Conservation (phyloP, 2,113 vertebrate genomes). For the Hirundichthys speculiger region DNA sequence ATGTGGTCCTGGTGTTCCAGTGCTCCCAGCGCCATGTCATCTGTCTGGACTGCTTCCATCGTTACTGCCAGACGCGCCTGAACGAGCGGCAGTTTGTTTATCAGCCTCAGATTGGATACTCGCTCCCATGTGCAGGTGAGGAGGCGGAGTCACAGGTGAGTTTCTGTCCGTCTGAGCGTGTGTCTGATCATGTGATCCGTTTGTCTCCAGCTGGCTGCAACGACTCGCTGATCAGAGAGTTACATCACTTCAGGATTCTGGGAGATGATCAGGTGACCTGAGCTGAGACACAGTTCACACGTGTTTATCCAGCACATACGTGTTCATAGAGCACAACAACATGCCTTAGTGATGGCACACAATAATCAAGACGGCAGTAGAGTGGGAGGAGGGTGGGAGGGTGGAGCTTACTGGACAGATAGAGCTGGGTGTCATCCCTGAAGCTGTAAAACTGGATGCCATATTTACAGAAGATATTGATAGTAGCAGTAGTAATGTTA, state of each 20-base stretch:
- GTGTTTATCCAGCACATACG: no score
- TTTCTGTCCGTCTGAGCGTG: background rate
- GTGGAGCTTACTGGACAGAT: no score
- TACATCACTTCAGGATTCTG: constrained; percentile 92
- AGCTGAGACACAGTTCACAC: no score
- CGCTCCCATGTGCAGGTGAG: constrained; percentile 88
- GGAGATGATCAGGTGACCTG: constrained; percentile 89
- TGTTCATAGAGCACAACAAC: no score
- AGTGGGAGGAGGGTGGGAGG: no score
- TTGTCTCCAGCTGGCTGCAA: constrained; percentile 86
- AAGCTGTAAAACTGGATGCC: no score
- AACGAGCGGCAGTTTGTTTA: constrained; percentile 88
- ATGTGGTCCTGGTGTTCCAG: constrained; percentile 88
- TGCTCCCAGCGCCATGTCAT: constrained; percentile 89
- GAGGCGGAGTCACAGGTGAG: background rate
- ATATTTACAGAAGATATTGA: no score
- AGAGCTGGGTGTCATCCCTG: no score
- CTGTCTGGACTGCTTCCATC: constrained; percentile 91
- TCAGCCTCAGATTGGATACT: constrained; percentile 85
- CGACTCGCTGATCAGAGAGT: constrained; percentile 89
- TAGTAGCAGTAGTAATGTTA: no score
- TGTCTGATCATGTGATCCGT: constrained; percentile 11
- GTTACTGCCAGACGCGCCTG: constrained; percentile 89
- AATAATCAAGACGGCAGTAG: no score
- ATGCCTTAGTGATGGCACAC: no score